These are phyloP conservation scores for Gorsachius magnificus DNA, from an alignment of 2,797 vertebrate species.

Conservation along the genomic window DNA sequence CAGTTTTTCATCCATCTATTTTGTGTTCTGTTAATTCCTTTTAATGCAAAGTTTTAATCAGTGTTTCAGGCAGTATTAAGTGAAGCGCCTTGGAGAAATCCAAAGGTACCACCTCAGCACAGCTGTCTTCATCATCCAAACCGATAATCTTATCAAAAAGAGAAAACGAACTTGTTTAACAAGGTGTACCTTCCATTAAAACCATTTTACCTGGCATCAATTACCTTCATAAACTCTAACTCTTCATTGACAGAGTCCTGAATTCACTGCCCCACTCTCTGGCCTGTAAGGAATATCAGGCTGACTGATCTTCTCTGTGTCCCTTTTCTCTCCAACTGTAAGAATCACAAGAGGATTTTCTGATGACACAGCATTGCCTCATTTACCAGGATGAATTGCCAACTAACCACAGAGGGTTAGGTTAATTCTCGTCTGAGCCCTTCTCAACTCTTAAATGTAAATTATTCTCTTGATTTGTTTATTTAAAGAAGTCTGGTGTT, in stretches of 20 bases:
- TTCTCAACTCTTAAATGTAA: not conserved
- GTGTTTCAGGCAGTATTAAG: not conserved
- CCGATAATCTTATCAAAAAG: slow-evolving; percentile 29
- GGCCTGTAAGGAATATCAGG: not conserved
- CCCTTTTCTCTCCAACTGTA: not conserved
- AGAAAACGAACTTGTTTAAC: not conserved
- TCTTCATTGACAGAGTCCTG: not conserved
- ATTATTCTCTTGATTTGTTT: not conserved
- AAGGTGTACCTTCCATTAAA: slow-evolving; percentile 12
- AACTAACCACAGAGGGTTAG: not conserved
- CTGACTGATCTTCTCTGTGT: not conserved
- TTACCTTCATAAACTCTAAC: not conserved
- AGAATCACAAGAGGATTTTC: not conserved
- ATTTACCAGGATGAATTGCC: not conserved
- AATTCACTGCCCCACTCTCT: not conserved
- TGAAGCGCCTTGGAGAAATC: not conserved
- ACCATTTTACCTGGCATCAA: not conserved
- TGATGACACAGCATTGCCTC: not conserved
- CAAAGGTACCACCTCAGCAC: not conserved
- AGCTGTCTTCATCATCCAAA: slow-evolving; percentile 2
- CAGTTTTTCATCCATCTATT: not conserved
- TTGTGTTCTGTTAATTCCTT: not conserved
- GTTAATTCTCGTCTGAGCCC: not conserved
- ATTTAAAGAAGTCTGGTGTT: not conserved
- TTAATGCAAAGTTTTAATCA: slow-evolving; percentile 29